Conservation (phyloP, 2,113 vertebrate genomes). For the Tapirus terrestris region DNA sequence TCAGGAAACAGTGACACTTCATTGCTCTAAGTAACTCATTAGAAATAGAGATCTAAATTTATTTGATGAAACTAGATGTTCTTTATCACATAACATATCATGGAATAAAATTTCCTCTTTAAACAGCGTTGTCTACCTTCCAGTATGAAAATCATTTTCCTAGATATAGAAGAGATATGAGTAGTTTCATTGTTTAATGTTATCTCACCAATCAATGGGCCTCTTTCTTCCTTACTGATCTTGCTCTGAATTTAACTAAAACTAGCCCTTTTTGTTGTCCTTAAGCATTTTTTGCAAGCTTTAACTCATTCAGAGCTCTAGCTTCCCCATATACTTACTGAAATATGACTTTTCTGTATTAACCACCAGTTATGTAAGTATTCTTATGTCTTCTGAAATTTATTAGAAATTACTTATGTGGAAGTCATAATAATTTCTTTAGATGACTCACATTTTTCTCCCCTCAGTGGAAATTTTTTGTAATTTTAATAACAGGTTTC, state of each 20-base stretch:
- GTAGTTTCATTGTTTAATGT: background rate
- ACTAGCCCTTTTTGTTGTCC: background rate
- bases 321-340: background rate
- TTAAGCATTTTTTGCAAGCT: background rate
- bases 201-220: background rate
- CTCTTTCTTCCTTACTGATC: background rate
- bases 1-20: background rate
- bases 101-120: background rate
- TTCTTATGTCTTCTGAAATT: background rate
- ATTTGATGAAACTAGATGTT: background rate
- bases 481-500: background rate
- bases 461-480: background rate
- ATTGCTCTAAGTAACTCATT: background rate
- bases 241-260: background rate
- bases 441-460: background rate
- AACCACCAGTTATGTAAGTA: background rate
- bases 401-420: background rate
- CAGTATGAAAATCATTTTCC: background rate
- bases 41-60: background rate
- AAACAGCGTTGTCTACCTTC: background rate
- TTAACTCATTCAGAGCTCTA: background rate
- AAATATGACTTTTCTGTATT: background rate
- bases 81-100: background rate
- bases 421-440: background rate
- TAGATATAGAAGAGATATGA: background rate